A percentile compares a stretch with the other conserved stretches of the same genome.
Conservation (phyloP, 1,140 invertebrate species). For the Leucophenga varia region DNA sequence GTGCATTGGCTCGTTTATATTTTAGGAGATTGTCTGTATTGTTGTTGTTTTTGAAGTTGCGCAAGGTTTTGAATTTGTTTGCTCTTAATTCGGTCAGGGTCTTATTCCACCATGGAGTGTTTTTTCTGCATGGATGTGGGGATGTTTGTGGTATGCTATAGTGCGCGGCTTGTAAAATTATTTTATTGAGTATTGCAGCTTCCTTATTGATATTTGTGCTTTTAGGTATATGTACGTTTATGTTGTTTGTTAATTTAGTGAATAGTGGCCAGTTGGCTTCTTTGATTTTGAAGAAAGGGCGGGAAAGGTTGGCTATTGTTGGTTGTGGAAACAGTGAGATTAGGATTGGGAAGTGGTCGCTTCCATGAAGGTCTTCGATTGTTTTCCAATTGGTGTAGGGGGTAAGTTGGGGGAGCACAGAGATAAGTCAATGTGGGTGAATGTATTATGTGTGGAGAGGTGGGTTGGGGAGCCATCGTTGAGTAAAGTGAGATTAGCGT, state of each 20-base stretch:
- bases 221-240: not conserved
- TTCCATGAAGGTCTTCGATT: no score
- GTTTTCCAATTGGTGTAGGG: no score
- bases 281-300: slow-evolving; percentile 1
- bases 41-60: slow-evolving; percentile 1
- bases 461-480: no score
- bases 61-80: slow-evolving; percentile 1
- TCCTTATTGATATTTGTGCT: slow-evolving; percentile 7
- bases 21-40: not conserved
- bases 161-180: slow-evolving; percentile 3
- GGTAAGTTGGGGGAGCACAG: not conserved
- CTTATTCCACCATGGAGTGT: slow-evolving; percentile 4
- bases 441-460: no score
- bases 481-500: no score
- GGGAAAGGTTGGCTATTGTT: not conserved
- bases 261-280: slow-evolving; percentile 1
- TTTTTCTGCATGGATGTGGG: not conserved
- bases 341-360: slow-evolving; percentile 6
- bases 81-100: slow-evolving; percentile 1
- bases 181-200: slow-evolving; percentile 4
- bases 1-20: slow-evolving; percentile 8
- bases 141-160: slow-evolving; percentile 3
- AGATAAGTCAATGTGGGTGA: no score
- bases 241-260: not conserved
- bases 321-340: not conserved